Evolutionary conservation across 2,888 invertebrate species (phyloP), one percentile per base, ranked within the genome.

Genomic region (Lepidocyrtoides sp.): DNA sequence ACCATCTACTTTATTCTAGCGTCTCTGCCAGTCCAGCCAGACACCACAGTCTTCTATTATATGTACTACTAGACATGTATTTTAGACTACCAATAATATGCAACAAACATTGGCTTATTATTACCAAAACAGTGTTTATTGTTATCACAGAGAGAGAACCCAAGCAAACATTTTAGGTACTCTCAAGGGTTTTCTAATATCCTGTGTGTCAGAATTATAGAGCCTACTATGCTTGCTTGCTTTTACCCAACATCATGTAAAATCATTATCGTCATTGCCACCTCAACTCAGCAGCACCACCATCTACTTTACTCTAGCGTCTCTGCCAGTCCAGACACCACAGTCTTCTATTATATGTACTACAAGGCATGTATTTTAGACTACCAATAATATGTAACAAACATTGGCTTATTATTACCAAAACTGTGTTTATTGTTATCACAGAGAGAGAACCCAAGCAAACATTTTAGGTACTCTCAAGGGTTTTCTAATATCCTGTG

Each of bases 401-500:
- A 17, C 54, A 54, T 17, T 54, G 54, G 54, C 54, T 54, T 54
- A 54, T 54, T 54, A 54, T 54, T 17, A 54, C 17, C 2, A n/a
- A 54, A 54, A 54, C 48, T 8, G 17, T 54, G 54, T 17, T 54
- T 54, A 54, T 17, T 17, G n/a, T 54, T 36, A 36, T 36, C 36
- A n/a, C 48, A 14, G 5, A 48, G 5, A n/a, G 2, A 10, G 48
- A 10, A 41, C 48, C 2, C 48, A 48, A 36, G 36, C 36, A 36
- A 36, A 36, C 36, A 36, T 48, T 12, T 48, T 48, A 66, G 66
- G 66, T 66, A 66, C 32, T 32, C 66, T 63, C 63, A 63, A 63
- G 63, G 63, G 63, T 63, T 63, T 63, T 63, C 63, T 63, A 63
- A 63, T 63, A 57, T 63, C 66, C 66, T 66, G 57, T 57, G 57